phyloP scores from a whole-genome alignment of 2,797 vertebrate genomes.

The Margarornis squamiger region DNA sequence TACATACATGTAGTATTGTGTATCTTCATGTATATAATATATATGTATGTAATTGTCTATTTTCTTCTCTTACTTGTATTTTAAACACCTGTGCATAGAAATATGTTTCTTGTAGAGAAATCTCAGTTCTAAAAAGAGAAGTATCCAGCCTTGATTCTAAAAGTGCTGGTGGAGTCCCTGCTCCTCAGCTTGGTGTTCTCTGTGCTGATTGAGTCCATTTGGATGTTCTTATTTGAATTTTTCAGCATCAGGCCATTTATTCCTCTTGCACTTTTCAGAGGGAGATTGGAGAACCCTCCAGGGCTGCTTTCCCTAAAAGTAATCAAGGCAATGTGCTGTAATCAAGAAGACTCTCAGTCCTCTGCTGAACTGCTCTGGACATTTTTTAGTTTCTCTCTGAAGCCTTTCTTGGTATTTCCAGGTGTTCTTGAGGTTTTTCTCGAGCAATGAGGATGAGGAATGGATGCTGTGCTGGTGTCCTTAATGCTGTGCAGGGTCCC shows the following conservation, averaged over 20 bases:
- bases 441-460: neutral
- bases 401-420: neutral
- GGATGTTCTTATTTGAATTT: neutral
- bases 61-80: neutral
- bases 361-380: neutral
- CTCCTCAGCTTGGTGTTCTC: neutral
- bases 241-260: neutral
- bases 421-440: neutral
- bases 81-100: neutral
- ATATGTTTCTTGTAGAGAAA: neutral
- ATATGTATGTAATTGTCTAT: rapidly evolving
- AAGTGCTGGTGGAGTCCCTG: neutral
- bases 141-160: neutral
- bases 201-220: rapidly evolving
- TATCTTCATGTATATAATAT: too few species aligned
- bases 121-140: neutral
- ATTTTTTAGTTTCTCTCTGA: neutral
- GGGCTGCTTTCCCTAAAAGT: neutral
- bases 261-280: neutral
- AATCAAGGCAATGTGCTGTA: neutral
- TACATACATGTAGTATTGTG: too few species aligned
- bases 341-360: neutral
- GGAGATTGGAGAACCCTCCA: neutral
- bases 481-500: rapidly evolving
- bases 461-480: neutral